These are phyloP conservation scores for Pseudomyrmex pallidus DNA, from an alignment of 1,140 invertebrate species.

Conservation along the genomic window DNA sequence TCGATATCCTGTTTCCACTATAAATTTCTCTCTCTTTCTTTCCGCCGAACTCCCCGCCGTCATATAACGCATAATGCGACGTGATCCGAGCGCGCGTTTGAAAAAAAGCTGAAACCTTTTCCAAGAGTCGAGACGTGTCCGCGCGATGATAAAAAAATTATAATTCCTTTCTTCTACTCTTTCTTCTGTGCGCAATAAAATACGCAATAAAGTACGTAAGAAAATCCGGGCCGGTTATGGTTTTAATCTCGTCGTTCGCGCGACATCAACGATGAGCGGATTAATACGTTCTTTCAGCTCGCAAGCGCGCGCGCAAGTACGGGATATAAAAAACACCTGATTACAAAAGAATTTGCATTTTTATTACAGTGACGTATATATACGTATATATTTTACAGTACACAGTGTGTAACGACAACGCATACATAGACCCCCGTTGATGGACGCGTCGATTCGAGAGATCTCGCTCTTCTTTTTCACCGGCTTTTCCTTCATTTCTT, in stretches of 20 bases:
- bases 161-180: neutral
- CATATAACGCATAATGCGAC: conserved; percentile 6
- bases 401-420: conserved; percentile 67
- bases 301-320: neutral
- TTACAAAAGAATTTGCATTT: conserved; percentile 77
- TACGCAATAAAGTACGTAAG: neutral
- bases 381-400: conserved; percentile 77
- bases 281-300: conserved; percentile 1
- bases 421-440: conserved; percentile 32
- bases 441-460: conserved; percentile 14
- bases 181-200: no score
- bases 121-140: neutral
- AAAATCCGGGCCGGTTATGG: conserved; percentile 29
- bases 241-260: conserved; percentile 37
- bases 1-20: conserved; percentile 19
- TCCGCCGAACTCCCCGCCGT: neutral
- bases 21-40: neutral
- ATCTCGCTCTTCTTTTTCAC: neutral
- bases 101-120: neutral
- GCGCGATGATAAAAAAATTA: neutral
- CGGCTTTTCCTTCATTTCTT: neutral
- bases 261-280: conserved; percentile 29
- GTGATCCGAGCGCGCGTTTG: conserved; percentile 22
- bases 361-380: conserved; percentile 79
- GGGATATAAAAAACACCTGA: conserved; percentile 38